These are phyloP conservation scores for Cremastinae sp. DNA, from an alignment of 2,888 invertebrate genomes.

Conservation along the genomic window DNA sequence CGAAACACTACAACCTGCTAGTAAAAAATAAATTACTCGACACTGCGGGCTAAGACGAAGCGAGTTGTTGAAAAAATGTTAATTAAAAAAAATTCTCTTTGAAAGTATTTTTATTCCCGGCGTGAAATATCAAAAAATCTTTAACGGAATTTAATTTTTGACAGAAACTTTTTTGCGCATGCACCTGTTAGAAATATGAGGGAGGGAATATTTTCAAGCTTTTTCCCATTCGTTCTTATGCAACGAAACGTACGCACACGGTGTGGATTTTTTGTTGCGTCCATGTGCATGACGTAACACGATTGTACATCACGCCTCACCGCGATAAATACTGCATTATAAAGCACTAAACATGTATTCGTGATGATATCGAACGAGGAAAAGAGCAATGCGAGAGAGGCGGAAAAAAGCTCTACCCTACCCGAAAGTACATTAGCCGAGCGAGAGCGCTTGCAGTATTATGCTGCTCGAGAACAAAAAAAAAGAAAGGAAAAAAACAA, in stretches of 20 bases:
- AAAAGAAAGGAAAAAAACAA: neutral
- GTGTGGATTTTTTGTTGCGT: neutral
- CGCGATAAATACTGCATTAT: conserved; percentile 38
- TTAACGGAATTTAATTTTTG: no score
- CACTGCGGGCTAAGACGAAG: no score
- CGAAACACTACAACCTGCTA: no score
- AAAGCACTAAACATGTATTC: conserved; percentile 40
- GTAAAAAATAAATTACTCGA: no score
- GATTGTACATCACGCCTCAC: conserved; percentile 36
- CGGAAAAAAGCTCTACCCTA: conserved; percentile 10
- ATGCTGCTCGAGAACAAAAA: conserved; percentile 27
- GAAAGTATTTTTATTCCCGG: no score
- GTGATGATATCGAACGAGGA: conserved; percentile 33
- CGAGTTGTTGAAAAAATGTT: no score
- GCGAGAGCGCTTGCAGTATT: conserved; percentile 30
- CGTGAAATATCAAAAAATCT: no score
- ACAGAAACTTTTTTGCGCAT: conserved; percentile 63
- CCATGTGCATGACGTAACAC: conserved; percentile 18
- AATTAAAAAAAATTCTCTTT: no score
- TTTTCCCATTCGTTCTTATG: conserved; percentile 7
- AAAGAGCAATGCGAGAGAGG: neutral
- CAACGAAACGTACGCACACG: neutral
- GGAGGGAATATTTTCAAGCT: conserved; percentile 22
- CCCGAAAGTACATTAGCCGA: conserved; percentile 45
- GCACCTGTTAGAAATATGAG: conserved; percentile 68